Evolutionary conservation across 2,888 invertebrate genomes (phyloP).

Genomic region (Hirudinaria manillensis): DNA sequence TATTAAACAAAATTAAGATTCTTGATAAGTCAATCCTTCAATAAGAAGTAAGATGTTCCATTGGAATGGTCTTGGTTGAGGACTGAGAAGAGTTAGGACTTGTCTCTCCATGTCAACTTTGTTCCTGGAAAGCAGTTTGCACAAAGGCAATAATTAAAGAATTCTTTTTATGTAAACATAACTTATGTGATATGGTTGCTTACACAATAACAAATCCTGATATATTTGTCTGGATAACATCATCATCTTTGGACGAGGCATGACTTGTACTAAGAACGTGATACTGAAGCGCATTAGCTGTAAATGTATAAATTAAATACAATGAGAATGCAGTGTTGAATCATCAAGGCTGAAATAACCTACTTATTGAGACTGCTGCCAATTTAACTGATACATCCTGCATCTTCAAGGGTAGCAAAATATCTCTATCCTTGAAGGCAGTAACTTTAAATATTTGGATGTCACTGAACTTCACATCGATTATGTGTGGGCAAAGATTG

Average conservation of each 20-base stretch:
- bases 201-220: slow-evolving; percentile 87
- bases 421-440: slow-evolving; percentile 84
- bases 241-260: slow-evolving; percentile 70
- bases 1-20: slow-evolving; percentile 12
- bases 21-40: slow-evolving; percentile 56
- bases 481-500: slow-evolving; percentile 79
- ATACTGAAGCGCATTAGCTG: slow-evolving; percentile 67
- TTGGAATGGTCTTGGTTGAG: slow-evolving; percentile 86
- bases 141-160: not conserved
- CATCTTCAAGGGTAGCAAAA: slow-evolving; percentile 94
- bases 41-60: slow-evolving; percentile 78
- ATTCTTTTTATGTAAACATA: not conserved
- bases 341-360: slow-evolving; percentile 35
- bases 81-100: slow-evolving; percentile 79
- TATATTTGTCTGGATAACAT: slow-evolving; percentile 75
- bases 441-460: slow-evolving; percentile 66
- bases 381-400: slow-evolving; percentile 80
- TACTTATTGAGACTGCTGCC: slow-evolving; percentile 70
- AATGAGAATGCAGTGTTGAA: not conserved
- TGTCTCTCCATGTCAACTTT: slow-evolving; percentile 82
- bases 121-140: slow-evolving; percentile 62
- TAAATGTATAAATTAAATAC: slow-evolving; percentile 23
- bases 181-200: slow-evolving; percentile 53
- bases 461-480: slow-evolving; percentile 84
- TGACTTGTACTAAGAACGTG: slow-evolving; percentile 83